phyloP scores from a whole-genome alignment of 2,113 vertebrate species.

The Entelurus aequoreus region DNA sequence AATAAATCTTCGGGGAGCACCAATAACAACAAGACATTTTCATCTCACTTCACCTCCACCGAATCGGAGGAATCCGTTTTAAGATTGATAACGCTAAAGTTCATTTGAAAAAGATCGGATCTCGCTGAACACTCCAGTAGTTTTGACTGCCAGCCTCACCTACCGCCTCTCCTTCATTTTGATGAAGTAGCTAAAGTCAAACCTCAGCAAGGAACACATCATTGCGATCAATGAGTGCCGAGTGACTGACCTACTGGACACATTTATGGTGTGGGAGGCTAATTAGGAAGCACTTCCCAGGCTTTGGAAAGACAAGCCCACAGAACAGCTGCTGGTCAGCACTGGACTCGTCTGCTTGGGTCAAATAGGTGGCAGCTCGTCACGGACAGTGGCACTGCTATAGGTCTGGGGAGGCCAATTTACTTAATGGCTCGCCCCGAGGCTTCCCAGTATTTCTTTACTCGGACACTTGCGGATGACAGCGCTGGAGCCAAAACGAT shows the following conservation, averaged over 20 bases:
- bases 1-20: conserved; percentile 52
- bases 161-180: conserved; percentile 43
- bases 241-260: conserved; percentile 67
- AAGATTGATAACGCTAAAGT: neutral
- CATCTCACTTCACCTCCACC: conserved; percentile 25
- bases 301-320: conserved; percentile 62
- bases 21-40: conserved; percentile 26
- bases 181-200: conserved; percentile 57
- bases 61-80: conserved; percentile 6
- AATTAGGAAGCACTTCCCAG: conserved; percentile 77
- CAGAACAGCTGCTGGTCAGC: conserved; percentile 76
- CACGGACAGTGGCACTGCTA: conserved; percentile 67
- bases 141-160: conserved; percentile 46
- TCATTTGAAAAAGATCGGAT: neutral
- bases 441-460: conserved; percentile 57
- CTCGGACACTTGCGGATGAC: conserved; percentile 62
- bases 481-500: conserved; percentile 54
- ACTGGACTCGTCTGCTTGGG: conserved; percentile 67
- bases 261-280: conserved; percentile 79
- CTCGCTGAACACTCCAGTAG: conserved; percentile 4
- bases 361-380: conserved; percentile 71
- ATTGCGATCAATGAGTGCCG: conserved; percentile 65
- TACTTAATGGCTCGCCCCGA: conserved; percentile 68
- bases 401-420: conserved; percentile 70
- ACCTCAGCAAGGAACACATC: conserved; percentile 56